Base-by-base conservation (phyloP, 2,113 vertebrate species). In the Rhabdornis inornatus region DNA sequence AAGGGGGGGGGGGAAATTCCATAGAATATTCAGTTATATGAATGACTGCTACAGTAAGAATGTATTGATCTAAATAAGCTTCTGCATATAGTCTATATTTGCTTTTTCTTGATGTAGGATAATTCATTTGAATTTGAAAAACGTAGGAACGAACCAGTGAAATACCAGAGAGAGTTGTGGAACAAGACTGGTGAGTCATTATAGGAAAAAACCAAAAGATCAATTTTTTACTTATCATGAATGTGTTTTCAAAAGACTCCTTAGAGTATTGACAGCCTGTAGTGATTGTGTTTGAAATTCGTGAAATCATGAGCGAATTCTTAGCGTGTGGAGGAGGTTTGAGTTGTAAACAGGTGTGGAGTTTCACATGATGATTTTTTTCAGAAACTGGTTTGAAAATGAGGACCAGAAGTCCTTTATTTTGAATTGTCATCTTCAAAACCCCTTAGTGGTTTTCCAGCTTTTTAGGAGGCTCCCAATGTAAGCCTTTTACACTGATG, bases 71-170 rank as follows among this genome's bases (percentile, higher is more conserved):
- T 70, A 56, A 60, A 63, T 59, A 37, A 15, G 6, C 18, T 40
- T 88, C 53, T 90, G 15, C 49, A 11, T 45, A 6, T 84, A 83
- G 84, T 60, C 8, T 81, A 0, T 87, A 14, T 94, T 75, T 89
- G 24, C 25, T 79, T 92, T 85, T 86, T 75, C 44, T 92, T 92
- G 52, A 89, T 94, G 23, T 72, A 99, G 99, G 99, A 99, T 97
- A 99, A 99, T 93, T 97, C 98, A 13, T 98, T 99, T 96, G 99
- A 99, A 97, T 99, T 99, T 94, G 99, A 99, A 96, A 99, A 99
- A 96, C 98, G 99, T 83, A 98, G 99, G 98, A 99, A 99, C 30
- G 98, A 98, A 45, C 99, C 99, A 65, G 96, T 99, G 77, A 99
- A 99, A 97, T 99, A 99, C 94, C 98, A 99, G 97, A 97, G 99